phyloP scores from a whole-genome alignment of 92 coral and sea anemone genomes.

The Porites divaricata region DNA sequence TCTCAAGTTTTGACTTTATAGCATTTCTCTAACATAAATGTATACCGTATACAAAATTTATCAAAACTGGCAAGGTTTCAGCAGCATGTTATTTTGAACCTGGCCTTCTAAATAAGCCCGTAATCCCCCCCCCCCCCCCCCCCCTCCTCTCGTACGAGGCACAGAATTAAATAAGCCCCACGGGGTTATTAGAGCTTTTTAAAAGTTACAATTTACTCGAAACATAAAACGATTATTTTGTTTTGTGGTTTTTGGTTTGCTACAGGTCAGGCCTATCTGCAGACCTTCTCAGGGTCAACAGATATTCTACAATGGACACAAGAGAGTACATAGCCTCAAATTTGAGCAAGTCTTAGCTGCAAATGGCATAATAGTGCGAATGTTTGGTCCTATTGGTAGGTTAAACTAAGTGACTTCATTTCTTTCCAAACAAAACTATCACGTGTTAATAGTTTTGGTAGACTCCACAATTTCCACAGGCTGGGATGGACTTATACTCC shows the following conservation, averaged over 20 bases:
- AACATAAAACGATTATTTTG: too few species aligned
- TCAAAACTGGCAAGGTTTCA: conserved; percentile 25
- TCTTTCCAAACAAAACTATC: not conserved
- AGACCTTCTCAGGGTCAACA: too few species aligned
- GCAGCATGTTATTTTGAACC: conserved; percentile 25
- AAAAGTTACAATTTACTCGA: too few species aligned
- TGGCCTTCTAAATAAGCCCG: conserved; percentile 11
- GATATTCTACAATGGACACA: not conserved
- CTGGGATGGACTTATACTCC: too few species aligned
- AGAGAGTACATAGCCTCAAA: conserved; percentile 29
- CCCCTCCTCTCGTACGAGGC: too few species aligned
- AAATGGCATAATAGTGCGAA: conserved; percentile 21
- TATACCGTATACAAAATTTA: conserved; percentile 14
- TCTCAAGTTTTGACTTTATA: conserved; percentile 25
- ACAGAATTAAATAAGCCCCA: too few species aligned
- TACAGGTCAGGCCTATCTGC: too few species aligned
- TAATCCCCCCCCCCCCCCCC: not conserved
- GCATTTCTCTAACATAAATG: conserved; percentile 23
- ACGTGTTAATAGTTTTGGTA: too few species aligned
- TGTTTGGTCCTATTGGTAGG: not conserved
- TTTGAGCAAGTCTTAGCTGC: conserved; percentile 37
- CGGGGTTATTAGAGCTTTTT: too few species aligned
- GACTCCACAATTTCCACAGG: too few species aligned
- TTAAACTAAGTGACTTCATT: not conserved
- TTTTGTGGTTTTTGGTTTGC: too few species aligned